These are phyloP conservation scores for Lasioglossum malachurum DNA, from an alignment of 2,888 invertebrate species.

Conservation along the genomic window DNA sequence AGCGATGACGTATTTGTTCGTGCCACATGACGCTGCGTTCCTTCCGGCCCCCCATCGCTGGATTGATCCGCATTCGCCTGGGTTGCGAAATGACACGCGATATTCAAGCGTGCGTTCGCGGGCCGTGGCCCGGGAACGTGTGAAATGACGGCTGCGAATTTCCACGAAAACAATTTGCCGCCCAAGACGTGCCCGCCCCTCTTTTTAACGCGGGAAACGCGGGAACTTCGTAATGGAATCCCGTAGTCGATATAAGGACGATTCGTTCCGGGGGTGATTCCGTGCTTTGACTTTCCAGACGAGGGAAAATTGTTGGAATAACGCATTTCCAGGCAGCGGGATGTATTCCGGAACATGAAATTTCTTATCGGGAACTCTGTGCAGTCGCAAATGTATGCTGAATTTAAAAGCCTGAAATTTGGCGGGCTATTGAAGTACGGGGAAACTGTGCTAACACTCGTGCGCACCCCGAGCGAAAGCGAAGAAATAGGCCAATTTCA, in stretches of 20 bases:
- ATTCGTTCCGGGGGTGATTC: constrained; percentile 12
- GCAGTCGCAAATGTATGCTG: neutral
- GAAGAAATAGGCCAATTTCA: neutral
- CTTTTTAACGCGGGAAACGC: constrained; percentile 58
- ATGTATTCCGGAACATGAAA: neutral
- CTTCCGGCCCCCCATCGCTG: constrained; percentile 25
- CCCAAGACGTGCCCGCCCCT: constrained; percentile 67
- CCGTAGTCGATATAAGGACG: constrained; percentile 11
- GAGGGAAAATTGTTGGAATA: neutral
- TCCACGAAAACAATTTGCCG: constrained; percentile 72
- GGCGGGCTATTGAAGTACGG: neutral
- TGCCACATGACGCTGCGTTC: constrained; percentile 61
- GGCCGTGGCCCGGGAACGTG: constrained; percentile 62
- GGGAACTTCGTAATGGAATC: constrained; percentile 63
- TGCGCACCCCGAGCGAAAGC: neutral
- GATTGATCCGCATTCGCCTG: constrained; percentile 51
- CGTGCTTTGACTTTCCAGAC: neutral
- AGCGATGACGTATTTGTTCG: constrained; percentile 46
- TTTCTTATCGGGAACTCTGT: neutral
- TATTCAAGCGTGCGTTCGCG: constrained; percentile 75
- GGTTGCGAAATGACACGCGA: constrained; percentile 80
- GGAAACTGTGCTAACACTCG: neutral
- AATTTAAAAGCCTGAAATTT: neutral
- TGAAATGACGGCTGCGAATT: constrained; percentile 76
- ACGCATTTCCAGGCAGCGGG: neutral